Evolutionary conservation across 2,113 vertebrate species (phyloP).

Genomic region (Xiphophorus couchianus): DNA sequence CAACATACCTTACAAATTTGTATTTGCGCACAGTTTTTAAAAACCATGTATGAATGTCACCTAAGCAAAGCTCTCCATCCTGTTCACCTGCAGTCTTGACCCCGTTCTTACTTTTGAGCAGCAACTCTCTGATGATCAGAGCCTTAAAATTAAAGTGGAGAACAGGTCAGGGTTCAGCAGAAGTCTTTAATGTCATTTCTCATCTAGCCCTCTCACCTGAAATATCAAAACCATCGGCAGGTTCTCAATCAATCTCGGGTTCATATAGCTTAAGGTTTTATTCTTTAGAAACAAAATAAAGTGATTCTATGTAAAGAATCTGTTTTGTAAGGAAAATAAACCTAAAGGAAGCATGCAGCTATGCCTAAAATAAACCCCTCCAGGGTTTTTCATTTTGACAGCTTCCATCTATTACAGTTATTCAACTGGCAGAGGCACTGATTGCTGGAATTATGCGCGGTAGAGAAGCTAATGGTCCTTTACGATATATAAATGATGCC

Average conservation of each 20-base stretch:
- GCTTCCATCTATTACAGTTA: constrained; percentile 29
- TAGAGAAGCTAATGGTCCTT: constrained; percentile 31
- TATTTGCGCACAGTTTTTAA: neutral
- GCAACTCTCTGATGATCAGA: constrained; percentile 11
- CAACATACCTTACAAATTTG: neutral
- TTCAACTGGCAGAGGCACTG: neutral
- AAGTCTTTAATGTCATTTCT: constrained; percentile 26
- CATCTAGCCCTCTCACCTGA: neutral
- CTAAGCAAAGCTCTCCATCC: constrained; percentile 1
- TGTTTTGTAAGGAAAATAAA: neutral
- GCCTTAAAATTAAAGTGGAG: constrained; percentile 26
- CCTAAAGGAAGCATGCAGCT: neutral
- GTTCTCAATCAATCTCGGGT: neutral
- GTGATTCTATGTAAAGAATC: neutral
- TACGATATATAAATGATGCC: neutral
- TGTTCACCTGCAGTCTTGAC: constrained; percentile 1
- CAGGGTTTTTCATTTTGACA: constrained; percentile 12
- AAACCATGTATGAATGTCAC: neutral
- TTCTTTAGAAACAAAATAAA: neutral
- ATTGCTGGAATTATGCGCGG: constrained; percentile 32
- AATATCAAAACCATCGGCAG: neutral
- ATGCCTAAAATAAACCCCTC: constrained; percentile 15
- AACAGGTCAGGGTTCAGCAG: constrained; percentile 7
- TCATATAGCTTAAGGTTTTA: neutral
- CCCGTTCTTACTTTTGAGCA: neutral